Base-by-base conservation (phyloP, 1,140 invertebrate genomes). In the Aradophagus sp. region DNA sequence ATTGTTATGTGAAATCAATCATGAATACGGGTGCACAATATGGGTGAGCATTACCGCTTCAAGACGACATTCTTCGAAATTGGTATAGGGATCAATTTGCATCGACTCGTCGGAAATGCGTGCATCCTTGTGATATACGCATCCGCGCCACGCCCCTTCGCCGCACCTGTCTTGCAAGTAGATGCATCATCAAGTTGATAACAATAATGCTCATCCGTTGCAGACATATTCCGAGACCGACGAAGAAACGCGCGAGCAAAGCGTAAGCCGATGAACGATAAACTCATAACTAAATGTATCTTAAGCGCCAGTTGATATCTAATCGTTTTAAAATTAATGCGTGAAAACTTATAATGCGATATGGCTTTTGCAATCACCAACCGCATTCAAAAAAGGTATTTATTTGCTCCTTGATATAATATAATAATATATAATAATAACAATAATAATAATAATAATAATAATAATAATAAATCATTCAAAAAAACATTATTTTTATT, bases 91-190 rank as follows among this genome's bases (percentile, higher is more conserved):
- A 73, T 75, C 69, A 75, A 75, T 73, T 73, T 75, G 65, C 61
- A 70, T 75, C 50, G 61, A 19, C 47, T 69, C 58, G 65, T 67
- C 55, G 59, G 58, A 70, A 71, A 69, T 79, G 77, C 79, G 73
- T 70, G 71, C 71, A 78, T 80, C 80, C 76, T 77, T 81, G 78
- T 80, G 79, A 81, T 80, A 71, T 72, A 75, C 67, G 74, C 79
- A 81, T 83, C 82, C 80, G 80, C 79, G 77, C 80, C 81, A 83
- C 79, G 82, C 81, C 80, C 75, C 75, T 79, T 82, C 75, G 67
- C 72, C 73, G 80, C 80, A 83, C 79, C 80, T 82, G 79, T 76
- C 66, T 73, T 73, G 63, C 59, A 68, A 67, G 56, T 73, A 56
- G 74, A 78, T 77, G 70, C 72, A 73, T 74, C 56, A 66, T 77